These are phyloP conservation scores for Motacilla alba DNA, from an alignment of 2,113 vertebrate genomes.

Conservation along the genomic window DNA sequence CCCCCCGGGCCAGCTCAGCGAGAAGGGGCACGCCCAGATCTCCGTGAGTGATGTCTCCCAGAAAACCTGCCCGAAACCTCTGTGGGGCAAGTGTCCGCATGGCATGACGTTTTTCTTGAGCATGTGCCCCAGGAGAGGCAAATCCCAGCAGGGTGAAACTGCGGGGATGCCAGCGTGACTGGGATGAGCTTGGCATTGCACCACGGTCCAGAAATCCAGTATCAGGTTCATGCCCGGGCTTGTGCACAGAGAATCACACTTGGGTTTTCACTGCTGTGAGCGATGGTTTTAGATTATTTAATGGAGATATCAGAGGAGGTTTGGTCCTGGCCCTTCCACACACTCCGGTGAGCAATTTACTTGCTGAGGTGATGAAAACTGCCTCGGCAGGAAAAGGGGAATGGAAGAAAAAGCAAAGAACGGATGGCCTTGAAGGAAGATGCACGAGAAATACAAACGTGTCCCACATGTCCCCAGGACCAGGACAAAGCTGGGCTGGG, in stretches of 20 bases:
- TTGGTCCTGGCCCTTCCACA: not conserved
- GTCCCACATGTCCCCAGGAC: fast-evolving
- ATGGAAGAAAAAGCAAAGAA: not conserved
- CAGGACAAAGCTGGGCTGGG: not conserved
- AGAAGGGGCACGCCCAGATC: not conserved
- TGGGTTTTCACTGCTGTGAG: conserved; percentile 6
- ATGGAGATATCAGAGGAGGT: not conserved
- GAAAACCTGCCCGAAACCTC: not conserved
- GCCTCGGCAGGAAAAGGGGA: not conserved
- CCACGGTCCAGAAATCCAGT: conserved; percentile 18
- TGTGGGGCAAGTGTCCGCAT: fast-evolving
- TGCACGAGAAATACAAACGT: fast-evolving
- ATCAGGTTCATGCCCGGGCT: conserved; percentile 25
- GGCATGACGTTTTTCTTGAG: not conserved
- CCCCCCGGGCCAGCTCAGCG: fast-evolving
- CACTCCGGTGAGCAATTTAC: fast-evolving
- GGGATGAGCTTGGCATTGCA: not conserved
- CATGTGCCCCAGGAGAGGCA: not conserved
- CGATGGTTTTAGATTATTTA: not conserved
- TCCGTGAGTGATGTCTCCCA: not conserved
- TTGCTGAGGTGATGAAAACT: not conserved
- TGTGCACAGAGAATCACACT: not conserved
- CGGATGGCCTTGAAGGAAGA: not conserved
- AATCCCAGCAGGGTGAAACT: not conserved
- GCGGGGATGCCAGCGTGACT: not conserved